A percentile compares a stretch with the other conserved stretches of the same genome.
phyloP scores from a whole-genome alignment of 2,113 vertebrate genomes.

The Rhabdomys dilectus region DNA sequence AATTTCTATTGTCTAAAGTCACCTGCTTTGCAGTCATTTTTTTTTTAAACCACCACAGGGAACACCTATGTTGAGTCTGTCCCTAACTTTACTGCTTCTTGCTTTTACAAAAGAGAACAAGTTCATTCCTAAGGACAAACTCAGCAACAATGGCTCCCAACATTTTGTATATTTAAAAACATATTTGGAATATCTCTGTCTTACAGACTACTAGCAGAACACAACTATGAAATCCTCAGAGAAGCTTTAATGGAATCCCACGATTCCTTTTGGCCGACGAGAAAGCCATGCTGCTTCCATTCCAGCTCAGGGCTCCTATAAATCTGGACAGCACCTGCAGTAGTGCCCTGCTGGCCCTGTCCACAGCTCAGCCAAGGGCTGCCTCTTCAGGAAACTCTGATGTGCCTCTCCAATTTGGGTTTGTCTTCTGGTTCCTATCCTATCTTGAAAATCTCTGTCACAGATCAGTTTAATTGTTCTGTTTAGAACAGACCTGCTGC shows the following conservation, averaged over 20 bases:
- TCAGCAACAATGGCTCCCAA: background rate
- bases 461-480: background rate
- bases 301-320: background rate
- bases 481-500: background rate
- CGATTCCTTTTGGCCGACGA: background rate
- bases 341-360: background rate
- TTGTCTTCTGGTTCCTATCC: background rate
- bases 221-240: background rate
- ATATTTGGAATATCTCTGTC: background rate
- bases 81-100: background rate
- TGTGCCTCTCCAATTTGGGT: background rate
- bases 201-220: background rate
- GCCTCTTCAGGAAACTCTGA: background rate
- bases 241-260: background rate
- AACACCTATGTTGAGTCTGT: background rate
- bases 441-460: background rate
- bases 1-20: background rate
- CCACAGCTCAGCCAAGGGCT: background rate
- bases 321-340: background rate
- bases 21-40: background rate
- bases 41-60: background rate
- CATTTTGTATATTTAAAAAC: background rate
- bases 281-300: background rate
- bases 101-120: background rate
- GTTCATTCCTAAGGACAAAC: background rate